phyloP scores from a whole-genome alignment of 1,140 invertebrate species.

The Pogonomyrmex barbatus region DNA sequence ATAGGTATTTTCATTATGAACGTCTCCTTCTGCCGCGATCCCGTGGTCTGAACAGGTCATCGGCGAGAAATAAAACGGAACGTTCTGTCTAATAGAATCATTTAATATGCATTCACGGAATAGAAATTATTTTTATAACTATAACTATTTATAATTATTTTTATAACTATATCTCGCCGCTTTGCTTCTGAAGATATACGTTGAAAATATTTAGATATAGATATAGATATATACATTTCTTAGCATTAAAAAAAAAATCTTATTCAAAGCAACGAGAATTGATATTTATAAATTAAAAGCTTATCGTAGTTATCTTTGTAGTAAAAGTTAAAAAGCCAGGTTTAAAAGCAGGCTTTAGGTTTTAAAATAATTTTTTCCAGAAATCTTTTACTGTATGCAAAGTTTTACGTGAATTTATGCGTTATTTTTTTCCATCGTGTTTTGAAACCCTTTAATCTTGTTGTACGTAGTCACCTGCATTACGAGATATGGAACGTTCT shows the following conservation, averaged over 20 bases:
- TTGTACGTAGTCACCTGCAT: slow-evolving; percentile 12
- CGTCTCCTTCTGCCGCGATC: background rate
- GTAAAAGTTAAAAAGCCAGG: background rate
- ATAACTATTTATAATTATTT: too few species aligned
- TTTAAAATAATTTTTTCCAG: background rate
- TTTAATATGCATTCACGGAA: slow-evolving; percentile 17
- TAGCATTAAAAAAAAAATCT: background rate
- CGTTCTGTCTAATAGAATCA: background rate
- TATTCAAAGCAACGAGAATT: background rate
- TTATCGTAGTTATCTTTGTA: background rate
- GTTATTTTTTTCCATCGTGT: background rate
- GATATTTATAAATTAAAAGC: background rate
- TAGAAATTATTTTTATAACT: slow-evolving; percentile 27
- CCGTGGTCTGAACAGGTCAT: slow-evolving; percentile 12
- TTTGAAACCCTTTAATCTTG: background rate
- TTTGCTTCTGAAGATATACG: background rate
- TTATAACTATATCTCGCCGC: background rate
- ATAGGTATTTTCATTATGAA: slow-evolving; percentile 34
- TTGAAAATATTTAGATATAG: background rate
- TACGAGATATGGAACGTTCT: slow-evolving; percentile 12
- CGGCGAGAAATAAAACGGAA: background rate
- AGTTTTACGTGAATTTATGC: background rate
- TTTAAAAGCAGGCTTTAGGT: background rate
- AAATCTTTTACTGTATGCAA: background rate
- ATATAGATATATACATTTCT: background rate